Evolutionary conservation across 2,113 vertebrate species (phyloP).

Genomic region (Sceloporus tristichus): DNA sequence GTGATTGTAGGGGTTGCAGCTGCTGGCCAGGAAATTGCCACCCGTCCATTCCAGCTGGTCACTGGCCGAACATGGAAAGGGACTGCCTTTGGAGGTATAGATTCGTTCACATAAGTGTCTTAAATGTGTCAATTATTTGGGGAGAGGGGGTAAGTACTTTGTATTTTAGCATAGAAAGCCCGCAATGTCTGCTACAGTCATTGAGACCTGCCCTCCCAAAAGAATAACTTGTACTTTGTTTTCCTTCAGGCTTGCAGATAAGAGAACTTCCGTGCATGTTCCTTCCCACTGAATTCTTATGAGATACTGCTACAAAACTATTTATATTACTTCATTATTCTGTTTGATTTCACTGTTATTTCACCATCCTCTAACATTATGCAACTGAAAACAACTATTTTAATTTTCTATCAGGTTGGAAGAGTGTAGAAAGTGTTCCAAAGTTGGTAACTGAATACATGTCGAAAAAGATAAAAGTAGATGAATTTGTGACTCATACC

Average conservation of each 20-base stretch:
- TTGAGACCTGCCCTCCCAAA: neutral
- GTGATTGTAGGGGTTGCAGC: constrained; percentile 84
- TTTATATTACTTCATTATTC: neutral
- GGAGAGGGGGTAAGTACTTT: neutral
- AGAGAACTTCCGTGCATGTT: neutral
- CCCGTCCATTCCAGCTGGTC: constrained; percentile 85
- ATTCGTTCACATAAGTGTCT: neutral
- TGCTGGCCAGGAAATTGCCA: constrained; percentile 82
- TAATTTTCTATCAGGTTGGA: constrained; percentile 79
- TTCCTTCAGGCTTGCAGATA: neutral
- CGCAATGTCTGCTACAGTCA: neutral
- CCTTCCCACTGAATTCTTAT: neutral
- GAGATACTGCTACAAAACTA: neutral
- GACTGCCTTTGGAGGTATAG: constrained; percentile 84
- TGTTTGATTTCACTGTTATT: neutral
- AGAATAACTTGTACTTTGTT: neutral
- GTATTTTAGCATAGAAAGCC: neutral
- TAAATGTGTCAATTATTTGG: neutral
- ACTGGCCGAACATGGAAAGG: constrained; percentile 86
- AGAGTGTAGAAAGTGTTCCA: constrained; percentile 81
- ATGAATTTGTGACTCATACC: constrained; percentile 84
- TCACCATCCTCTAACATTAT: neutral
- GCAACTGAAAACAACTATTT: neutral
- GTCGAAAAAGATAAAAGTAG: constrained; percentile 85
- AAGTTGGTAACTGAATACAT: constrained; percentile 85